phyloP scores from a whole-genome alignment of 2,888 invertebrate genomes.

The Drosophila longiperda region DNA sequence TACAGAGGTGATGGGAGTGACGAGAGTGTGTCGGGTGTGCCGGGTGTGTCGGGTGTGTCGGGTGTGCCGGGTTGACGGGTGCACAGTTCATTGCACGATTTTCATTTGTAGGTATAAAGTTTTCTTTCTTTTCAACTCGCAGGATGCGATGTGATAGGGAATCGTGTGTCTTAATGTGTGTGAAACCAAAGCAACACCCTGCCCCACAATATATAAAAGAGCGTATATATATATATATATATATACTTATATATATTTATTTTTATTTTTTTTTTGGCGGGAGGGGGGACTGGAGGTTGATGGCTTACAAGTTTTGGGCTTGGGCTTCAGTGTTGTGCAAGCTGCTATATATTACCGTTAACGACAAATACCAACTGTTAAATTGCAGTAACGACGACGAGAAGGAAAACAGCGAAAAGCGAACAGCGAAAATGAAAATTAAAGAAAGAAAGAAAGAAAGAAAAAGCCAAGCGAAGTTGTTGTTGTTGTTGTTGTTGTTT shows the following conservation, averaged over 20 bases:
- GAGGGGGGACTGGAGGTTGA: too few species aligned
- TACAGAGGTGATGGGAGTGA: not conserved
- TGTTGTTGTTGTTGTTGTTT: not conserved
- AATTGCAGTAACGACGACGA: constrained; percentile 56
- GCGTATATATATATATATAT: constrained; percentile 6
- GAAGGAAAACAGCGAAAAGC: constrained; percentile 6
- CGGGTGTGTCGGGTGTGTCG: not conserved
- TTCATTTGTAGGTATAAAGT: constrained; percentile 49
- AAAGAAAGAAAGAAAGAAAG: constrained; percentile 3
- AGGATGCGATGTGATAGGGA: constrained; percentile 2
- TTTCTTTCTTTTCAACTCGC: constrained; percentile 20
- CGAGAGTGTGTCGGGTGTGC: not conserved
- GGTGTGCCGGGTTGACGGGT: not conserved
- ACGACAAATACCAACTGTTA: constrained; percentile 63
- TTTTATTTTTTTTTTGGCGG: constrained; percentile 7
- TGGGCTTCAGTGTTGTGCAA: constrained; percentile 19
- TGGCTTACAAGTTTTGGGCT: constrained; percentile 12
- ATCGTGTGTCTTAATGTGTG: not conserved
- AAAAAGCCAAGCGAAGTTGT: not conserved
- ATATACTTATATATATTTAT: not conserved
- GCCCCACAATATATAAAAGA: not conserved
- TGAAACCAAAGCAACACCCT: not conserved
- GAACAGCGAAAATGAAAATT: constrained; percentile 1
- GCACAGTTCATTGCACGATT: constrained; percentile 75
- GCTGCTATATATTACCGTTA: constrained; percentile 53